Evolutionary conservation across 2,797 vertebrate genomes (phyloP), one percentile per base, ranked within the genome.

Genomic region (Pseudochromis fuscus): DNA sequence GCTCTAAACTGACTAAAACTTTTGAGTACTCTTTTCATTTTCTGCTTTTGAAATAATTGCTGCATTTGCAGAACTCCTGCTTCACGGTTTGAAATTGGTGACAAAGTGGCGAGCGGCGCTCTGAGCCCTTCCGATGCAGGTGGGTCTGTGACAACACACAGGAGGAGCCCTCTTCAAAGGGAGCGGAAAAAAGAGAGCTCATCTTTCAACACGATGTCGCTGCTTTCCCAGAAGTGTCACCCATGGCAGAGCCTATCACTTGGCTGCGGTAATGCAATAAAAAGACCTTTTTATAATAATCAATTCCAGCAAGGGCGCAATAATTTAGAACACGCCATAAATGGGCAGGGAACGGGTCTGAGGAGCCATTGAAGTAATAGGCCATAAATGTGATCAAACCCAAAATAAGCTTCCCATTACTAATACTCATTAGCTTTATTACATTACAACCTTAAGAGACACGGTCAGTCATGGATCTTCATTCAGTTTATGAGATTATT

Each of bases 351-450:
- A 75, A 65, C 7, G 13, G 51, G 56, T 72, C 72, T 48, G 75
- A 84, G 58, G 49, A 88, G 61, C 67, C 56, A 65, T 42, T 72
- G 75, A 64, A 73, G 79, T 85, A 92, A 90, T 87, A 85, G 78
- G 66, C 72, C 85, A 83, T 91, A 89, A 91, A 93, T 88, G 72
- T 87, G 81, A 89, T 88, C 72, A 83, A 87, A 88, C 42, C 72
- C 74, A 72, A 82, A 89, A 70, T 82, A 86, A 88, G 84, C 83
- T 67, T 86, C 53, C 55, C 70, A 83, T 88, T 87, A 86, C 86
- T 86, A 88, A 89, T 73, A 82, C 67, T 86, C 80, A 90, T 94
- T 93, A 91, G 77, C 72, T 84, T 88, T 91, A 92, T 90, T 92
- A 73, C 78, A 75, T 87, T 56, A 80, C 59, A 84, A 91, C 84